A percentile compares a stretch with the other conserved stretches of the same genome.
Conservation (phyloP, 1,140 invertebrate species). For the Pachyrhynchus sulphureomaculatus region DNA sequence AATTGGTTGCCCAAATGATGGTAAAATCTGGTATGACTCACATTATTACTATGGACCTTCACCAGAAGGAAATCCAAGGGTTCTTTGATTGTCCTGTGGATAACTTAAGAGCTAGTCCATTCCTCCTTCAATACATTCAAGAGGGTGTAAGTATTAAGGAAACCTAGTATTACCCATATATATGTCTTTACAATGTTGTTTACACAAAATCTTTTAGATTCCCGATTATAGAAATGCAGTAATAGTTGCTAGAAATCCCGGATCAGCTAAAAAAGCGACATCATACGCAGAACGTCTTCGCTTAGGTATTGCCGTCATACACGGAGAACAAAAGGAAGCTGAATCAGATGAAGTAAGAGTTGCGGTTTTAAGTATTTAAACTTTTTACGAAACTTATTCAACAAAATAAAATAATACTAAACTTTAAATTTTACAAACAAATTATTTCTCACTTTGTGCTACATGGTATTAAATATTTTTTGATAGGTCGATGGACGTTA, state of each 20-base stretch:
- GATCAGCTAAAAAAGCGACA: conserved; percentile 96
- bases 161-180: background rate
- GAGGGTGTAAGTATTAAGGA: conserved; percentile 70
- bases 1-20: conserved; percentile 95
- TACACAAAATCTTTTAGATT: conserved; percentile 68
- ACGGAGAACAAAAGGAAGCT: conserved; percentile 93
- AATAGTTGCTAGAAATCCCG: conserved; percentile 96
- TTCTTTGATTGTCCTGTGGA: conserved; percentile 99
- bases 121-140: conserved; percentile 97
- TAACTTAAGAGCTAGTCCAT: conserved; percentile 96
- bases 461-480: no score
- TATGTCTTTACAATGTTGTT: background rate
- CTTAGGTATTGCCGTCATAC: conserved; percentile 95
- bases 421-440: no score
- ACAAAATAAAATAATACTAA: no score
- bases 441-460: no score
- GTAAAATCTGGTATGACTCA: conserved; percentile 92
- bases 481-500: conserved; percentile 69
- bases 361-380: no score
- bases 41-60: conserved; percentile 98
- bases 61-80: conserved; percentile 99
- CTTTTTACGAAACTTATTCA: no score
- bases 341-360: conserved; percentile 84
- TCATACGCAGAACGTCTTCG: conserved; percentile 96
- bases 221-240: conserved; percentile 99